A percentile compares a stretch with the other conserved stretches of the same genome.
Conservation (phyloP, 2,888 invertebrate species). For the Cataglyphis cursor region DNA sequence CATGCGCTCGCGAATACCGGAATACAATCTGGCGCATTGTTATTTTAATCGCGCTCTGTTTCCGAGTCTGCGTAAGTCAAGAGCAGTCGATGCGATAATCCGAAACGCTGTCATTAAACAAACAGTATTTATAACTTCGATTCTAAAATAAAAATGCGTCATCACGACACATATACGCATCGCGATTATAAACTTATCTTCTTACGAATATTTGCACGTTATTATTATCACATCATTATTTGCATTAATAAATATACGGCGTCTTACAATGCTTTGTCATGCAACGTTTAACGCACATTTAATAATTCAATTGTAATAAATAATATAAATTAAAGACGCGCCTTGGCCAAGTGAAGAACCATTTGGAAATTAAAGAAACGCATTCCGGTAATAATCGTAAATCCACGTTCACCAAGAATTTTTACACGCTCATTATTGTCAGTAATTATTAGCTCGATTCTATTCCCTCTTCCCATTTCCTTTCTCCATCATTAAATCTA, state of each 20-base stretch:
- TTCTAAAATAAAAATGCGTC: neutral
- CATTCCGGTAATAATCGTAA: slow-evolving; percentile 64
- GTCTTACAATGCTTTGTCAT: neutral
- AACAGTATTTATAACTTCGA: neutral
- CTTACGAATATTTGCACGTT: slow-evolving; percentile 1
- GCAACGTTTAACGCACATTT: slow-evolving; percentile 31
- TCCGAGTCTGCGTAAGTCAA: slow-evolving; percentile 9
- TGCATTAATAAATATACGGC: neutral
- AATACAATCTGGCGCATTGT: slow-evolving; percentile 39
- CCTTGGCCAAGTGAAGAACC: slow-evolving; percentile 18
- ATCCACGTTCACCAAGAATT: slow-evolving; percentile 51
- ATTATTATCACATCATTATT: neutral
- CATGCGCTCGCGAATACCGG: neutral
- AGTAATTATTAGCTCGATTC: slow-evolving; percentile 55
- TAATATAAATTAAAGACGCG: slow-evolving; percentile 38
- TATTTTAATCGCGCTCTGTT: slow-evolving; percentile 39
- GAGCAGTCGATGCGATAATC: slow-evolving; percentile 11
- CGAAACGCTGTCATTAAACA: slow-evolving; percentile 10
- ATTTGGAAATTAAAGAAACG: slow-evolving; percentile 55
- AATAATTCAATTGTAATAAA: slow-evolving; percentile 48
- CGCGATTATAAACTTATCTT: neutral
- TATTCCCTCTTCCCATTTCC: slow-evolving; percentile 13
- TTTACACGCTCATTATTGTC: slow-evolving; percentile 46
- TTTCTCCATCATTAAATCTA: slow-evolving; percentile 55
- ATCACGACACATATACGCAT: neutral